A percentile compares a stretch with the other conserved stretches of the same genome.
Conservation (phyloP, 2,797 vertebrate species). For the Poeciliopsis turneri region DNA sequence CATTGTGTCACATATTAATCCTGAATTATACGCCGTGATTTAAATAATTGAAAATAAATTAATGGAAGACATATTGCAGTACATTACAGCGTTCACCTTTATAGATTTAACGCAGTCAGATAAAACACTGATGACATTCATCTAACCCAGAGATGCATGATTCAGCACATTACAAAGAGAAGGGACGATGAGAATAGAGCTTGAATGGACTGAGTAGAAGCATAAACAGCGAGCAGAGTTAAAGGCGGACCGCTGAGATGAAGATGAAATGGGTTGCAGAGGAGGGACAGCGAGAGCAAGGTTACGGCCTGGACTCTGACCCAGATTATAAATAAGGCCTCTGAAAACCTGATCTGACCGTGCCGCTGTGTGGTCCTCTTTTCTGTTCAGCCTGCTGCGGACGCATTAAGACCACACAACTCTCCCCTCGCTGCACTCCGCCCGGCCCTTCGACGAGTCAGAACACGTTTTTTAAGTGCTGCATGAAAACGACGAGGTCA, state of each 20-base stretch:
- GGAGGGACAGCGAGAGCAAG: slow-evolving; percentile 38
- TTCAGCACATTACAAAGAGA: slow-evolving; percentile 5
- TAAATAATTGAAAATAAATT: slow-evolving; percentile 9
- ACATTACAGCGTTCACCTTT: background rate
- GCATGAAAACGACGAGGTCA: slow-evolving; percentile 46
- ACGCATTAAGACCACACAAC: slow-evolving; percentile 37
- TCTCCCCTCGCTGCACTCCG: slow-evolving; percentile 20
- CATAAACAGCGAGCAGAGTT: slow-evolving; percentile 20
- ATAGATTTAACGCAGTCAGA: background rate
- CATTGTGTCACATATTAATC: slow-evolving; percentile 30
- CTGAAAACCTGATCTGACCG: slow-evolving; percentile 70
- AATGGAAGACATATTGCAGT: background rate
- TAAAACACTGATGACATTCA: background rate
- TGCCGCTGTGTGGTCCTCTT: slow-evolving; percentile 66
- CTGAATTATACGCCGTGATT: slow-evolving; percentile 34
- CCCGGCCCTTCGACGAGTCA: slow-evolving; percentile 32
- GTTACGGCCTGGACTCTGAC: slow-evolving; percentile 65
- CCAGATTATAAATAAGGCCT: slow-evolving; percentile 72
- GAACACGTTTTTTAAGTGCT: slow-evolving; percentile 46
- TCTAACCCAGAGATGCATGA: background rate
- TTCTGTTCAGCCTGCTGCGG: slow-evolving; percentile 54
- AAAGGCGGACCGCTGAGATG: slow-evolving; percentile 25
- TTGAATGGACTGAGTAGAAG: slow-evolving; percentile 19
- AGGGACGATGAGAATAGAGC: slow-evolving; percentile 27
- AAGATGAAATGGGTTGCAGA: slow-evolving; percentile 36